phyloP scores from a whole-genome alignment of 2,797 vertebrate species.

The Geotrypetes seraphini region DNA sequence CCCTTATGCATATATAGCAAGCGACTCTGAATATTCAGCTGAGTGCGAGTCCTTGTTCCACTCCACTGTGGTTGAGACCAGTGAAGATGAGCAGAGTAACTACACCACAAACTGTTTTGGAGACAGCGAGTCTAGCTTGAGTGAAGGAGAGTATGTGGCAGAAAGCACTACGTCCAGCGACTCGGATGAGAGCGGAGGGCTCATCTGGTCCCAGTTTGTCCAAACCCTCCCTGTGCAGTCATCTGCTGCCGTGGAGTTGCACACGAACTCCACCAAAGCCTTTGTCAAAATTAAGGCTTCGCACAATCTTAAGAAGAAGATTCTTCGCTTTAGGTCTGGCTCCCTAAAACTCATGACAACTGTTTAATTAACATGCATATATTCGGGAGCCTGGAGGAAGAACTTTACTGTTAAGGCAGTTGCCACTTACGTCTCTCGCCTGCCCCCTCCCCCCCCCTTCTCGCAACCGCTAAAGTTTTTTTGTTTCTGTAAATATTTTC shows the following conservation, averaged over 20 bases:
- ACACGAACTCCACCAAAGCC: constrained; percentile 59
- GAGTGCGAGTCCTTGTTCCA: constrained; percentile 89
- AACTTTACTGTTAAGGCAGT: constrained; percentile 32
- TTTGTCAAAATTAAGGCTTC: constrained; percentile 92
- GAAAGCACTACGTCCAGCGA: constrained; percentile 74
- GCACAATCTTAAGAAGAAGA: constrained; percentile 90
- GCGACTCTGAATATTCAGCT: constrained; percentile 88
- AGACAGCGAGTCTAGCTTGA: constrained; percentile 82
- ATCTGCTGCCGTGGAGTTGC: constrained; percentile 44
- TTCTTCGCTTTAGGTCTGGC: constrained; percentile 82
- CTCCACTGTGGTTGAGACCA: constrained; percentile 85
- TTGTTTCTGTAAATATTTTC: constrained; percentile 37
- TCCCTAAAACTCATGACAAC: constrained; percentile 94
- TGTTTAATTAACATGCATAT: constrained; percentile 49
- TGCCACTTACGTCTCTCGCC: constrained; percentile 16
- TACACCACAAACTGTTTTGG: constrained; percentile 89
- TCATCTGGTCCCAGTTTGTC: constrained; percentile 72
- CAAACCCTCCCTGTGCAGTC: constrained; percentile 59
- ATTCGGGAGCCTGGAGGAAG: constrained; percentile 34
- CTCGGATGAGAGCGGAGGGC: constrained; percentile 70
- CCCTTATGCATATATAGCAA: constrained; percentile 63
- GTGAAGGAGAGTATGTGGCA: constrained; percentile 68
- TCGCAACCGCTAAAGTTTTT: constrained; percentile 19
- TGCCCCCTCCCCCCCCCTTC: no score
- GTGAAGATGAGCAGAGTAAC: constrained; percentile 82